phyloP scores from a whole-genome alignment of 2,113 vertebrate genomes.

The Aegithalos caudatus region DNA sequence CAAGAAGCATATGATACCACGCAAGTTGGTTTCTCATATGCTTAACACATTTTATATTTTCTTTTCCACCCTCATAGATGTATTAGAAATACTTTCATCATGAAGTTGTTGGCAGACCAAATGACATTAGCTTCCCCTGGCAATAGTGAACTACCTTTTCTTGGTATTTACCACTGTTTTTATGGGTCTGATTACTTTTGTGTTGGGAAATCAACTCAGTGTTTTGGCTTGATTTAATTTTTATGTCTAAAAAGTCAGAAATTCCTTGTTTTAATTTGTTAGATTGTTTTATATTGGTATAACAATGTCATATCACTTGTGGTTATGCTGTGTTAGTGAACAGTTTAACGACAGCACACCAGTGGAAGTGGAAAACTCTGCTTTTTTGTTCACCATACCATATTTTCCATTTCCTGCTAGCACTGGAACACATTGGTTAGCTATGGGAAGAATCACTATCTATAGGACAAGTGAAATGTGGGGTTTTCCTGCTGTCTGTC shows the following conservation, averaged over 20 bases:
- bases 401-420: neutral
- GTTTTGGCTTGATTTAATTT: neutral
- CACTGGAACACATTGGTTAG: neutral
- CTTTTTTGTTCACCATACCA: neutral
- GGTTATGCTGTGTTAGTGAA: neutral
- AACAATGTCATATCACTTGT: neutral
- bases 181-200: neutral
- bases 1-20: constrained; percentile 20
- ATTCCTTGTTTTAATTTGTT: neutral
- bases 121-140: neutral
- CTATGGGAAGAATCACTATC: neutral
- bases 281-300: neutral
- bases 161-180: neutral
- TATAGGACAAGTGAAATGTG: neutral
- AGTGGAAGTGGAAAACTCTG: neutral
- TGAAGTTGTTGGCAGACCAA: neutral
- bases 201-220: neutral
- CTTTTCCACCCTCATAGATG: neutral
- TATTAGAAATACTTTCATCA: neutral
- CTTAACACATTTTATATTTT: constrained; percentile 10
- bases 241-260: neutral
- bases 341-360: neutral
- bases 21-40: neutral
- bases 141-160: neutral
- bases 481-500: neutral